A percentile compares a stretch with the other conserved stretches of the same genome.
Conservation (phyloP, 2,113 vertebrate species). For the Lepus timidus region DNA sequence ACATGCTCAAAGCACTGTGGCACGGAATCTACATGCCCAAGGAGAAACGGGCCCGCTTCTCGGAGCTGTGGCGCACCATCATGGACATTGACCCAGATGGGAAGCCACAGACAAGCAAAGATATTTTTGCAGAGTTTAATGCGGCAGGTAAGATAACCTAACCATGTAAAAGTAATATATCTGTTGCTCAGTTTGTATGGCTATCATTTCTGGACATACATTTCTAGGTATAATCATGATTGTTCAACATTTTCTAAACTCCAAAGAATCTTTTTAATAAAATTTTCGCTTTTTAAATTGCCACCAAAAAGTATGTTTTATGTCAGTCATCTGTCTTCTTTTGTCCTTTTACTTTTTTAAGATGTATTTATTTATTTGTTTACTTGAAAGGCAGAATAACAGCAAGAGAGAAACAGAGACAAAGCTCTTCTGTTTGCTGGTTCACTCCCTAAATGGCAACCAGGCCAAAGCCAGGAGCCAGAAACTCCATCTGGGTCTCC, state of each 20-base stretch:
- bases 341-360: not conserved
- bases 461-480: no score
- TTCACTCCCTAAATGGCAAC: no score
- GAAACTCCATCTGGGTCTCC: not conserved
- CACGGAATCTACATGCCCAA: slow-evolving; percentile 86
- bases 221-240: not conserved
- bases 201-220: not conserved
- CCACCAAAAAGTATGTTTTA: not conserved
- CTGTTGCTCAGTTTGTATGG: not conserved
- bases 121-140: slow-evolving; percentile 85
- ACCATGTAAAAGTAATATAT: slow-evolving; percentile 30
- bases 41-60: slow-evolving; percentile 86
- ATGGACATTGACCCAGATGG: slow-evolving; percentile 85
- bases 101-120: slow-evolving; percentile 83
- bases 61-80: slow-evolving; percentile 87
- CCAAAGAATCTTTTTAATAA: not conserved
- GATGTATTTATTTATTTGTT: no score
- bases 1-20: slow-evolving; percentile 88
- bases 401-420: no score
- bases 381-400: no score
- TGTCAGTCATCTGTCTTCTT: not conserved
- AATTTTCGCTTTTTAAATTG: not conserved
- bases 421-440: no score
- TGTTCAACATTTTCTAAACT: not conserved
- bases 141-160: slow-evolving; percentile 83